A percentile compares a stretch with the other conserved stretches of the same genome.
These are phyloP conservation scores for Sebastolobus altivelis DNA, from an alignment of 2,797 vertebrate genomes.

Conservation along the genomic window DNA sequence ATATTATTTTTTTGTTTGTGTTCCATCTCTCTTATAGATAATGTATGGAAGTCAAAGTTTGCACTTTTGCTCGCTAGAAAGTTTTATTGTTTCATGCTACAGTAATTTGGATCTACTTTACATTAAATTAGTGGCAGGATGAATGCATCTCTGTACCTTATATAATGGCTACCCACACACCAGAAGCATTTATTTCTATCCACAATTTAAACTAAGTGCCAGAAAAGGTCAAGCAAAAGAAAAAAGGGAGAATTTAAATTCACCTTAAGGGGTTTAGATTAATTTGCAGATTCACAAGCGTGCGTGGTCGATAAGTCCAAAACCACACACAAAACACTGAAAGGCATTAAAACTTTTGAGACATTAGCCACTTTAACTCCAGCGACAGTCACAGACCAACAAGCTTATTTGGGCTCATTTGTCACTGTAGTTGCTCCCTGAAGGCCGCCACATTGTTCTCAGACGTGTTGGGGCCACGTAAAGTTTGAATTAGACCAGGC, in stretches of 20 bases:
- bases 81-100: not conserved
- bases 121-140: not conserved
- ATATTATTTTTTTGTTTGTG: not conserved
- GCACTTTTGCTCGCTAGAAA: not conserved
- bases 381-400: conserved; percentile 72
- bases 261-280: conserved; percentile 24
- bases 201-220: conserved; percentile 58
- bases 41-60: conserved; percentile 8
- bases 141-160: not conserved
- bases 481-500: conserved; percentile 82
- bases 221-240: conserved; percentile 43
- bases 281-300: conserved; percentile 29
- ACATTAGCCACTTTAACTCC: conserved; percentile 67
- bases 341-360: conserved; percentile 57
- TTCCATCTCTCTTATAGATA: not conserved
- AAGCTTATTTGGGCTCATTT: conserved; percentile 68
- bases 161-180: conserved; percentile 22
- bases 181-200: conserved; percentile 58
- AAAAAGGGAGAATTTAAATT: conserved; percentile 27
- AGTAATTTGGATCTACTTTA: not conserved
- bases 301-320: conserved; percentile 28
- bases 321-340: conserved; percentile 60
- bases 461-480: conserved; percentile 67
- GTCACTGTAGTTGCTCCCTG: conserved; percentile 73
- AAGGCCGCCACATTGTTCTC: conserved; percentile 69